Conservation (phyloP, 2,888 invertebrate genomes). For the Punctoribates punctum region DNA sequence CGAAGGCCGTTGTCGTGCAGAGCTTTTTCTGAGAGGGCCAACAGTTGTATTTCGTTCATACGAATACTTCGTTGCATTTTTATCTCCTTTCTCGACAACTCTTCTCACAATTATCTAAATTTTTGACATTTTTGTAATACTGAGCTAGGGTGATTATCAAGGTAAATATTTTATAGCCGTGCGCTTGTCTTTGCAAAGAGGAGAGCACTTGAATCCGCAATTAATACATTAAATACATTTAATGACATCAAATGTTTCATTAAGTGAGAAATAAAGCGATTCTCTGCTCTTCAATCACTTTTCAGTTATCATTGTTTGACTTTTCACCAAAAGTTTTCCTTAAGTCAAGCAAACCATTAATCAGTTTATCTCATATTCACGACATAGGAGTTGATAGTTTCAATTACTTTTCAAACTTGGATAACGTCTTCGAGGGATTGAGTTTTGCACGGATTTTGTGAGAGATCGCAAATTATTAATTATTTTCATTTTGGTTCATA, state of each 20-base stretch:
- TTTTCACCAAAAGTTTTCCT: neutral
- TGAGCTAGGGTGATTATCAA: too few species aligned
- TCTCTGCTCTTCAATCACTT: neutral
- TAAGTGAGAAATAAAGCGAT: neutral
- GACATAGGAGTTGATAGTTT: too few species aligned
- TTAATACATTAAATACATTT: too few species aligned
- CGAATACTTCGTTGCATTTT: constrained; percentile 40
- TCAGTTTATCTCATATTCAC: too few species aligned
- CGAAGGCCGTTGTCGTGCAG: constrained; percentile 75
- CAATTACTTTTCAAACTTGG: too few species aligned
- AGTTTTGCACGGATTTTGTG: too few species aligned
- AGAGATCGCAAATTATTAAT: too few species aligned
- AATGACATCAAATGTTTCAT: neutral
- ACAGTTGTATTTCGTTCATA: constrained; percentile 69
- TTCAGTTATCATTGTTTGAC: neutral
- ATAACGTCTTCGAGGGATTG: too few species aligned
- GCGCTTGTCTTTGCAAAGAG: neutral
- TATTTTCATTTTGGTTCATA: too few species aligned
- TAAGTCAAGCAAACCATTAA: too few species aligned
- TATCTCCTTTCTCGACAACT: neutral
- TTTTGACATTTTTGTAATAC: neutral
- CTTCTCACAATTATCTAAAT: neutral
- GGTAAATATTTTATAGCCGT: too few species aligned
- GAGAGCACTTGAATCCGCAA: neutral
- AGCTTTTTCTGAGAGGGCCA: constrained; percentile 80